Conservation (phyloP, 2,113 vertebrate species). For the Cynopterus brachyotis region DNA sequence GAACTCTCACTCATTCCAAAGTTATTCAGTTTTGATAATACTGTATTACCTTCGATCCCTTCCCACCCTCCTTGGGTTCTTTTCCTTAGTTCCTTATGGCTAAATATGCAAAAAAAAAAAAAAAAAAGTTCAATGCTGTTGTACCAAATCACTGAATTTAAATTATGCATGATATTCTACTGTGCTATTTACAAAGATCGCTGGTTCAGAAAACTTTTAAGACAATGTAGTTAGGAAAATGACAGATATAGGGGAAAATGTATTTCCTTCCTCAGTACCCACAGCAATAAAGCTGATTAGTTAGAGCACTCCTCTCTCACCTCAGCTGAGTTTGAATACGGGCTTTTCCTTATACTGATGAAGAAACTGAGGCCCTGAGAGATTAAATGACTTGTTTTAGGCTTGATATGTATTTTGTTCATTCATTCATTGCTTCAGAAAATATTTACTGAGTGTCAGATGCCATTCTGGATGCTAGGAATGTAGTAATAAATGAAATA, state of each 20-base stretch:
- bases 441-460: neutral
- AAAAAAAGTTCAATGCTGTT: neutral
- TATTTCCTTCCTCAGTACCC: neutral
- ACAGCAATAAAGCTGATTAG: neutral
- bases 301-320: neutral
- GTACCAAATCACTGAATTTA: slow-evolving; percentile 8
- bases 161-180: neutral
- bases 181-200: neutral
- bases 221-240: neutral
- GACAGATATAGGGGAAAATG: neutral
- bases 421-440: neutral
- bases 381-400: neutral
- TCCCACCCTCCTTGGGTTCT: neutral
- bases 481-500: neutral
- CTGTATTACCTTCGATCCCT: neutral
- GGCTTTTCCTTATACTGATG: neutral
- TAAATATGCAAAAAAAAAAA: neutral
- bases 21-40: neutral
- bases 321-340: neutral
- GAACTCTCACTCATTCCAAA: neutral
- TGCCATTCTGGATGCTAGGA: neutral
- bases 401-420: neutral
- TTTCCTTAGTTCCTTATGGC: neutral
- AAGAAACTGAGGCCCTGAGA: neutral
- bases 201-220: neutral